Evolutionary conservation across 2,797 vertebrate genomes (phyloP).

Genomic region (Sebastes glaucus): DNA sequence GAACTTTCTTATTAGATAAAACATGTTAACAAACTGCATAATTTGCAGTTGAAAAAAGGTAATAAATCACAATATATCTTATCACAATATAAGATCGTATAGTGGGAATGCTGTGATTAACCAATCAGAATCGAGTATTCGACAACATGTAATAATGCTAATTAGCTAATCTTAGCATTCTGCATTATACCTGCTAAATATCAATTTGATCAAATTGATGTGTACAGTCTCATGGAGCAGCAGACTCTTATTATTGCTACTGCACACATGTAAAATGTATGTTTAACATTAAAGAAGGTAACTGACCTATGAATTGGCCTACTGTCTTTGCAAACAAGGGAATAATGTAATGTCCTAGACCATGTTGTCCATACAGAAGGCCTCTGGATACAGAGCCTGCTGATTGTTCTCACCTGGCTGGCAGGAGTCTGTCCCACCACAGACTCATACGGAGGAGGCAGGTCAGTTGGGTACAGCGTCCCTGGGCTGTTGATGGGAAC

Average conservation of each 20-base stretch:
- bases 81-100: no score
- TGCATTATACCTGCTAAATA: neutral
- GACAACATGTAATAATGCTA: neutral
- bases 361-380: neutral
- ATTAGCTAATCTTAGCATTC: neutral
- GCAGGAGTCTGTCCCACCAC: conserved; percentile 89
- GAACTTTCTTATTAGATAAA: no score
- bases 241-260: neutral
- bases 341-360: neutral
- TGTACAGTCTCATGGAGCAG: neutral
- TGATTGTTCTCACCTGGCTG: conserved; percentile 86
- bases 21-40: no score
- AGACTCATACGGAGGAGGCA: conserved; percentile 97
- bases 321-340: neutral
- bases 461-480: conserved; percentile 91
- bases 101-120: no score
- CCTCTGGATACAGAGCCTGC: neutral
- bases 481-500: conserved; percentile 94
- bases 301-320: neutral
- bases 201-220: neutral
- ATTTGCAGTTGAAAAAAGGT: no score
- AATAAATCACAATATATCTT: no score
- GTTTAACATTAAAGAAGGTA: neutral
- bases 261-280: neutral
- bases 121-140: no score